Percentiles rank a stretch among this genome's conserved stretches.
phyloP scores from a whole-genome alignment of 2,113 vertebrate genomes.

The Dasyprocta punctata region DNA sequence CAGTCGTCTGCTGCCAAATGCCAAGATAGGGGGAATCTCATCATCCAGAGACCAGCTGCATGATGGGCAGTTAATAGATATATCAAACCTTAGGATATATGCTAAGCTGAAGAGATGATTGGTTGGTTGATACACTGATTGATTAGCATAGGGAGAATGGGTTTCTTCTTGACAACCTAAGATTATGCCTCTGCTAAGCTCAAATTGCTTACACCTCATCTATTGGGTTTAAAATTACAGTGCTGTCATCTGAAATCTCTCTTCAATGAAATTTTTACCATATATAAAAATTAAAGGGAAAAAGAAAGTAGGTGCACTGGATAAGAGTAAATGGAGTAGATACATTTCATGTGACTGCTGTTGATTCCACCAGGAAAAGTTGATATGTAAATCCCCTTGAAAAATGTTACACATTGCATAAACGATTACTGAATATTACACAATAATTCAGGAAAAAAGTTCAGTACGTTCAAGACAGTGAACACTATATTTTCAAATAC shows the following conservation, averaged over 20 bases:
- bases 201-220: conserved; percentile 97
- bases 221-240: conserved; percentile 98
- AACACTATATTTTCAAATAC: conserved; percentile 62
- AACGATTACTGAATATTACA: conserved; percentile 75
- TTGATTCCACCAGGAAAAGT: conserved; percentile 85
- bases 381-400: conserved; percentile 88
- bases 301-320: conserved; percentile 87
- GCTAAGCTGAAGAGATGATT: conserved; percentile 96
- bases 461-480: conserved; percentile 71
- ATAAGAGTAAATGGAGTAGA: conserved; percentile 89
- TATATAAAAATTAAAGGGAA: conserved; percentile 98
- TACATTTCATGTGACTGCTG: conserved; percentile 86
- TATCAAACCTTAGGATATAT: conserved; percentile 97
- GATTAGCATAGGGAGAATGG: conserved; percentile 99
- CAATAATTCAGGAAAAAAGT: conserved; percentile 68
- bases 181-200: conserved; percentile 95
- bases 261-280: conserved; percentile 98
- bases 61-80: conserved; percentile 99
- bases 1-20: conserved; percentile 96
- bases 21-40: conserved; percentile 95
- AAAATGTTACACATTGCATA: conserved; percentile 82
- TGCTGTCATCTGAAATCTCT: conserved; percentile 98
- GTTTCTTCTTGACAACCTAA: conserved; percentile 98
- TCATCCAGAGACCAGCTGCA: conserved; percentile 91
- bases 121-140: conserved; percentile 95